phyloP scores from a whole-genome alignment of 1,140 invertebrate genomes.

The Gonioctena quinquepunctata region DNA sequence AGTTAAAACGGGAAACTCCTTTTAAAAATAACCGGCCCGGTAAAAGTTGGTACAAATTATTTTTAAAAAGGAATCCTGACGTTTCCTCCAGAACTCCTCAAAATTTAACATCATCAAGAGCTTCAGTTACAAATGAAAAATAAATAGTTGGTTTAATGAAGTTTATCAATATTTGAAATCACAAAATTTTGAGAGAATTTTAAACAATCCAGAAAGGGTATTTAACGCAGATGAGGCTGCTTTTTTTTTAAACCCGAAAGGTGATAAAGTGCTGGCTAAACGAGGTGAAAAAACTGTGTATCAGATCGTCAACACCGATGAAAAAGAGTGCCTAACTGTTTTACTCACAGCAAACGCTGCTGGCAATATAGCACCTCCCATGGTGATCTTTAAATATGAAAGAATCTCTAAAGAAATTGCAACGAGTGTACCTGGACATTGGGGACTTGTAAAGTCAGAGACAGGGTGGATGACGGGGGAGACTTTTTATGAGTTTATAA shows the following conservation, averaged over 20 bases:
- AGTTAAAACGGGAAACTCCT: not conserved
- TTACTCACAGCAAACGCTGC: constrained; percentile 22
- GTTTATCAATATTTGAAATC: not conserved
- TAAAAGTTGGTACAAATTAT: not conserved
- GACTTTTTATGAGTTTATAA: constrained; percentile 54
- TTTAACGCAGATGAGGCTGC: not conserved
- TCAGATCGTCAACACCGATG: not conserved
- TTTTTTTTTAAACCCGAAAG: not conserved
- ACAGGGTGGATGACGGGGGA: constrained; percentile 56
- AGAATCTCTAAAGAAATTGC: constrained; percentile 38
- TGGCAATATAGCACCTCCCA: constrained; percentile 36
- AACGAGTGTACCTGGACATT: constrained; percentile 33
- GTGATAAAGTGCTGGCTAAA: not conserved
- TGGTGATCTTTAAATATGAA: constrained; percentile 53
- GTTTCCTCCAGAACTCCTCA: not conserved
- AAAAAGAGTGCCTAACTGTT: constrained; percentile 28
- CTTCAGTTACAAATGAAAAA: not conserved
- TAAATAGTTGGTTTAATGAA: not conserved
- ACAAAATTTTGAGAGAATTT: not conserved
- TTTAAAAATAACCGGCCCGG: not conserved
- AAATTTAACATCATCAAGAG: not conserved
- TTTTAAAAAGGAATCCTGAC: not conserved
- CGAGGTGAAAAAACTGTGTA: constrained; percentile 11
- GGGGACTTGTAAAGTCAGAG: constrained; percentile 51
- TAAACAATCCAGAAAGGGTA: not conserved